phyloP scores from a whole-genome alignment of 2,797 vertebrate genomes.

The Danio kyathit region DNA sequence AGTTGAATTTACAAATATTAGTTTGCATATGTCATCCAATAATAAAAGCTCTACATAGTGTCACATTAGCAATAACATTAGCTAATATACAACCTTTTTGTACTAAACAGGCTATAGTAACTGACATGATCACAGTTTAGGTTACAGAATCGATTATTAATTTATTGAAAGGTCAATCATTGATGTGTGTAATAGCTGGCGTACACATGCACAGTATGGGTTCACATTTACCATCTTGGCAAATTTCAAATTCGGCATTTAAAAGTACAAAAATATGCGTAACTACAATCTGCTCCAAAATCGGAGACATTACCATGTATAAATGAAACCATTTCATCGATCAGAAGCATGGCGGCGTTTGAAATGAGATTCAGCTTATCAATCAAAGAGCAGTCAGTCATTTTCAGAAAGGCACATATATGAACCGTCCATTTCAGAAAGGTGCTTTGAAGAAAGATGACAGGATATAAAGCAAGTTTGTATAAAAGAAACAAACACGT shows the following conservation, averaged over 20 bases:
- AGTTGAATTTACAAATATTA: too few species aligned
- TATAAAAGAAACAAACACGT: constrained; percentile 10
- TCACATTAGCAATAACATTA: too few species aligned
- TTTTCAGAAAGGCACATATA: constrained; percentile 23
- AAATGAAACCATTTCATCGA: background rate
- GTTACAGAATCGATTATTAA: background rate
- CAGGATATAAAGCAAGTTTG: constrained; percentile 10
- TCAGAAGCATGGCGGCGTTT: background rate
- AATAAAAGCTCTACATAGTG: too few species aligned
- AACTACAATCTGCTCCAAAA: background rate
- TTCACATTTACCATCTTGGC: background rate
- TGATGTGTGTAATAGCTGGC: background rate
- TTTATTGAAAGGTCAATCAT: background rate
- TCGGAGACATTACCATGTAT: background rate
- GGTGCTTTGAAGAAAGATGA: background rate
- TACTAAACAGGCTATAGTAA: too few species aligned
- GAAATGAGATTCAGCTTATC: background rate
- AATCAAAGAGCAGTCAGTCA: background rate
- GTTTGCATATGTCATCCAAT: too few species aligned
- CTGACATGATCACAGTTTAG: background rate
- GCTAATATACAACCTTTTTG: too few species aligned
- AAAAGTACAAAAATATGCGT: constrained; percentile 8
- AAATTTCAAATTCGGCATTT: background rate
- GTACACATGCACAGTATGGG: background rate
- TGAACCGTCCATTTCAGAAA: constrained; percentile 12